Percentiles rank a stretch among this genome's conserved stretches.
Evolutionary conservation across 2,113 vertebrate species (phyloP).

Genomic region (Manacus vitellinus): DNA sequence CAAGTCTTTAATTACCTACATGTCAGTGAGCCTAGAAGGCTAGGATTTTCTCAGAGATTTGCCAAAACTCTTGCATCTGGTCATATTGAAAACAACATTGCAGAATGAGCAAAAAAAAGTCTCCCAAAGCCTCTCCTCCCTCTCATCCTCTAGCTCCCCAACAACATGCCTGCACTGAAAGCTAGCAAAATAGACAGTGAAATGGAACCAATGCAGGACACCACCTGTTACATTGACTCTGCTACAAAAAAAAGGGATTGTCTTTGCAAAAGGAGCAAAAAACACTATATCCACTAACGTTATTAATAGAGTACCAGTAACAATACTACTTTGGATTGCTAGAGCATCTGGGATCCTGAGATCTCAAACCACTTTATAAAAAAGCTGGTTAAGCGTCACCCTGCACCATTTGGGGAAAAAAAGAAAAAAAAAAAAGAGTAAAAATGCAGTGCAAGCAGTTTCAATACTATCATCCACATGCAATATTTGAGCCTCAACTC

Average conservation of each 20-base stretch:
- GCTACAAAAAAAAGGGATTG: neutral
- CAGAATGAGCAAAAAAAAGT: neutral
- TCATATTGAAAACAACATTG: neutral
- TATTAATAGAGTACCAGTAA: neutral
- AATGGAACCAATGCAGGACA: neutral
- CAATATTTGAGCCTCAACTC: neutral
- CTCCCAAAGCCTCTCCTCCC: neutral
- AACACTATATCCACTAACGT: neutral
- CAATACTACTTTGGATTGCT: slow-evolving; percentile 13
- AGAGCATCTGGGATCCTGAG: neutral
- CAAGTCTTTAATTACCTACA: neutral
- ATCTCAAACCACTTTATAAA: neutral
- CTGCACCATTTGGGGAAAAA: neutral
- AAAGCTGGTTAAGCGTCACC: neutral
- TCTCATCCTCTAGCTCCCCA: neutral
- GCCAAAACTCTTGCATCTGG: neutral
- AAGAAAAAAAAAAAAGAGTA: neutral
- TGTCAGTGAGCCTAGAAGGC: neutral
- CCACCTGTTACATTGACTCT: neutral
- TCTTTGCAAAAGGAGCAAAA: neutral
- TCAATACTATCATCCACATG: neutral
- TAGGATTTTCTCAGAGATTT: neutral
- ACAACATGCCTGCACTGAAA: neutral
- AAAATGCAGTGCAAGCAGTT: neutral
- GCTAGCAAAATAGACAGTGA: neutral